Conservation (phyloP, 2,113 vertebrate species). For the Penelope pileata region DNA sequence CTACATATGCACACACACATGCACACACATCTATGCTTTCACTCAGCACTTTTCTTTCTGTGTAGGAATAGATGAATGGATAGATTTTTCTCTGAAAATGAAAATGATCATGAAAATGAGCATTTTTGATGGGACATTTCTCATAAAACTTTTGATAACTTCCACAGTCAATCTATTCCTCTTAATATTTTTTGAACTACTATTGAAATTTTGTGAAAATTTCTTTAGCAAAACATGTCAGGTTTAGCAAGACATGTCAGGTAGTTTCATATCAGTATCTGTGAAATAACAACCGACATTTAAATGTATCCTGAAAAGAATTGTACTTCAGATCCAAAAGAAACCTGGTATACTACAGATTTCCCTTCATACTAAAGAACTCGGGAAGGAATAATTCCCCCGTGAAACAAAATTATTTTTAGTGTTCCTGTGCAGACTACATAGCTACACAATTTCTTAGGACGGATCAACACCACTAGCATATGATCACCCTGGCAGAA, state of each 20-base stretch:
- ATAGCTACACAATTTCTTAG: neutral
- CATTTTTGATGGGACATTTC: neutral
- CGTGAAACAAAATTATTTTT: neutral
- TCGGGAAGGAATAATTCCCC: neutral
- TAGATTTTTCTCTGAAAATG: neutral
- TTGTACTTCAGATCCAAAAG: neutral
- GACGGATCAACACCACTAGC: neutral
- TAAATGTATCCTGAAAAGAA: neutral
- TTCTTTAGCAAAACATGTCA: neutral
- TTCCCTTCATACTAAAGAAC: neutral
- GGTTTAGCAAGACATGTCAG: neutral
- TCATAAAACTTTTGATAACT: neutral
- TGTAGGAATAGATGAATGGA: neutral
- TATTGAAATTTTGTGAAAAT: neutral
- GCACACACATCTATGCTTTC: accelerated
- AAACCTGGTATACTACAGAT: neutral
- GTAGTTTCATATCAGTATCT: neutral
- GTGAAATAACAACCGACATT: neutral
- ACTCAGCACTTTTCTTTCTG: neutral
- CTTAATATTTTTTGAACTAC: neutral
- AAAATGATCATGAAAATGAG: neutral
- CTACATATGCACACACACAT: accelerated
- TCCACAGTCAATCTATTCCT: neutral
- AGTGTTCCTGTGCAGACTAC: neutral
- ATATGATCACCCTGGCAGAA: neutral